phyloP scores from a whole-genome alignment of 2,888 invertebrate genomes.

The Sepiola atlantica region DNA sequence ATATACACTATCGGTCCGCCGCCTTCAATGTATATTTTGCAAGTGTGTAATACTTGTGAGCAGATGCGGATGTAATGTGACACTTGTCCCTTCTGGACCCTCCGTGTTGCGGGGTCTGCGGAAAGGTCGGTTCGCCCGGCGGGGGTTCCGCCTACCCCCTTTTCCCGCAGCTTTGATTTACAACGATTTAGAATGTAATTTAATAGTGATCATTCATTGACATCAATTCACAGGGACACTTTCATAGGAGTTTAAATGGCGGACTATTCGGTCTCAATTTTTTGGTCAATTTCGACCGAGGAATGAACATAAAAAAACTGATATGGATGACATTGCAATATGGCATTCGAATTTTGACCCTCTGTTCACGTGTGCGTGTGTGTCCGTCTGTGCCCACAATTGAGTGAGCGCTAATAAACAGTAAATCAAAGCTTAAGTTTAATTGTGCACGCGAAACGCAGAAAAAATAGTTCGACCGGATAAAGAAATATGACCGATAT shows the following conservation, averaged over 20 bases:
- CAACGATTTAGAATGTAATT: background rate
- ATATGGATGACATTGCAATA: background rate
- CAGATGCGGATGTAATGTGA: background rate
- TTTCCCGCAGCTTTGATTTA: background rate
- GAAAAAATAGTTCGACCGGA: too few relatives aligned
- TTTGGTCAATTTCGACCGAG: background rate
- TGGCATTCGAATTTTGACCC: background rate
- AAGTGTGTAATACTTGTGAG: background rate
- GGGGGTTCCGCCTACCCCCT: background rate
- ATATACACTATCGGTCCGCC: background rate
- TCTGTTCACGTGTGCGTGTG: background rate
- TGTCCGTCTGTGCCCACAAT: background rate
- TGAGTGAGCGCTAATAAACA: too few relatives aligned
- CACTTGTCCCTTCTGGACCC: background rate
- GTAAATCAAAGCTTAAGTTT: too few relatives aligned
- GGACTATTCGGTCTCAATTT: background rate
- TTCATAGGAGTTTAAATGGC: background rate
- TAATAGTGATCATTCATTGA: conserved; percentile 10
- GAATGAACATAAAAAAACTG: background rate
- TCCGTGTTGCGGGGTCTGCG: background rate
- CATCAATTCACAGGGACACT: background rate
- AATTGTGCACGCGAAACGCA: too few relatives aligned
- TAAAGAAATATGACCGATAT: too few relatives aligned
- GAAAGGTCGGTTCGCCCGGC: background rate
- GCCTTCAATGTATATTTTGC: background rate